Evolutionary conservation across 2,797 vertebrate genomes (phyloP).

Genomic region (Phataginus tricuspis): DNA sequence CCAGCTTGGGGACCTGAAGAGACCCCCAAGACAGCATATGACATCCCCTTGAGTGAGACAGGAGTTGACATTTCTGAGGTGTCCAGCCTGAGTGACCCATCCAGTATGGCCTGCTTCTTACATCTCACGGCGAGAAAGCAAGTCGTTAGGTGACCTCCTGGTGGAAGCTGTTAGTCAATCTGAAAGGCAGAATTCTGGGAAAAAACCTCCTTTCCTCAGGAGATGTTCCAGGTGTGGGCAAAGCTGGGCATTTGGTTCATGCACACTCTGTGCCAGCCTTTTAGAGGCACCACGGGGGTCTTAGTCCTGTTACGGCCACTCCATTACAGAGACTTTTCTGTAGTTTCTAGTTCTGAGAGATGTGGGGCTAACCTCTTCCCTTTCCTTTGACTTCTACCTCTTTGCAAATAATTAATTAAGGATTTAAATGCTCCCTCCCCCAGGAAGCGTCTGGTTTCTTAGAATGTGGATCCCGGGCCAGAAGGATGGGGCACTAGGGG

Average conservation of each 20-base stretch:
- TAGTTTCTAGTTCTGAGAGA: background rate
- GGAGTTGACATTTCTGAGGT: background rate
- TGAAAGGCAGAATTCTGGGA: background rate
- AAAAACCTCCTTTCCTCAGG: background rate
- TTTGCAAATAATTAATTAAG: constrained; percentile 14
- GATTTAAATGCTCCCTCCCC: background rate
- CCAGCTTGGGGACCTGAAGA: background rate
- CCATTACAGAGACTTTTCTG: background rate
- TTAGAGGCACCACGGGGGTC: background rate
- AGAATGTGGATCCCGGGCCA: background rate
- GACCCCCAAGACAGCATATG: background rate
- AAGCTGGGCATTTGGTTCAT: background rate
- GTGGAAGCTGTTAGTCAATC: background rate
- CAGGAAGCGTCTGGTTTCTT: constrained; percentile 9
- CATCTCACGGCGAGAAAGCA: background rate
- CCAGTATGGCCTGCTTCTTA: accelerated
- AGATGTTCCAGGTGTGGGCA: background rate
- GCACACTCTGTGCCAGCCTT: background rate
- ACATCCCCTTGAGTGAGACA: background rate
- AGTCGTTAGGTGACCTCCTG: background rate
- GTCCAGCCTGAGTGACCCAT: background rate
- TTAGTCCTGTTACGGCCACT: background rate
- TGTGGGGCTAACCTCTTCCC: background rate
- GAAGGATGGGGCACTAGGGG: background rate
- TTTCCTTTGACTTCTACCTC: background rate